Percentiles rank a stretch among this genome's conserved stretches.
phyloP scores from a whole-genome alignment of 2,888 invertebrate genomes.

The Machimus atricapillus region DNA sequence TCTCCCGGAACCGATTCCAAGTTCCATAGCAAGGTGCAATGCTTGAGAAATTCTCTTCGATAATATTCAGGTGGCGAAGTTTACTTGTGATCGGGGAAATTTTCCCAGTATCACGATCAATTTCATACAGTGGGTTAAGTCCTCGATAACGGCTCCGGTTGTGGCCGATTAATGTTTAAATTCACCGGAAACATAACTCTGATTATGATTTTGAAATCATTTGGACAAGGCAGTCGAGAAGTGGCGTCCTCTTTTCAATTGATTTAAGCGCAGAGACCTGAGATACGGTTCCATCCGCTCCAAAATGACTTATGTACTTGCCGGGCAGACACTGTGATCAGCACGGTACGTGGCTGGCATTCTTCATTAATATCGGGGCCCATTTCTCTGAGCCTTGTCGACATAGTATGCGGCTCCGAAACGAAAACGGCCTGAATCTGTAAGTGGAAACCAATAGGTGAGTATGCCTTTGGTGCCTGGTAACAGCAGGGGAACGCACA shows the following conservation, averaged over 20 bases:
- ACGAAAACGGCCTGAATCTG: background rate
- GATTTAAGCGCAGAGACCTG: background rate
- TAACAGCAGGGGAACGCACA: background rate
- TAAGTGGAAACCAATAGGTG: slow-evolving; percentile 3
- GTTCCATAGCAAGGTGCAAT: background rate
- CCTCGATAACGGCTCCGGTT: background rate
- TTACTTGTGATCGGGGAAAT: background rate
- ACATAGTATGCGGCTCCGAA: background rate
- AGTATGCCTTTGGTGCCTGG: background rate
- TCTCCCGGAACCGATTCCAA: background rate
- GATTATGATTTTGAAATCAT: background rate
- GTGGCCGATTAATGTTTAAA: background rate
- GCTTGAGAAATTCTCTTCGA: background rate
- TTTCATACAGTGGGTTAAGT: background rate
- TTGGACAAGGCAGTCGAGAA: background rate
- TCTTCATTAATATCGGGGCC: background rate
- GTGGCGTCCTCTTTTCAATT: background rate
- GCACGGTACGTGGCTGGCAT: background rate
- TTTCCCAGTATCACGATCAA: background rate
- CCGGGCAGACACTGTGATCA: background rate
- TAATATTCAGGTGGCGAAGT: background rate
- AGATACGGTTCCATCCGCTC: background rate
- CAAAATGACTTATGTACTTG: background rate
- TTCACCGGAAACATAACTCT: background rate
- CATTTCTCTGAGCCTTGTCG: background rate